Base-by-base conservation (phyloP, 2,888 invertebrate genomes). In the Eristalis intricaria region DNA sequence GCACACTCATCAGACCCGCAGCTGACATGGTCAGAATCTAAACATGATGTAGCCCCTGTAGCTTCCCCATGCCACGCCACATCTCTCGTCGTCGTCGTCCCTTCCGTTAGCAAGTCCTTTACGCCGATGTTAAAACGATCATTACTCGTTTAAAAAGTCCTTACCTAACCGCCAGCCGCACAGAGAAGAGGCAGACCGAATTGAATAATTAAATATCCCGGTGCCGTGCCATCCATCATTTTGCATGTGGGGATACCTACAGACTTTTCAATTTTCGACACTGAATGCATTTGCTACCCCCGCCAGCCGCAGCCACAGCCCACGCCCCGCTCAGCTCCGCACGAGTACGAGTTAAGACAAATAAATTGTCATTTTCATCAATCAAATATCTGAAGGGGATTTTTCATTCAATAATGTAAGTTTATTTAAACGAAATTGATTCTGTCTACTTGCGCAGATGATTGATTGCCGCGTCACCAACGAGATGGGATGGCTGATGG, bases 361-460 rank as follows among this genome's bases (percentile, higher is more conserved):
- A 87, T 84, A 80, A 87, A 87, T 84, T 87, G 87, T 87, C 79
- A 87, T 84, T 87, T 87, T 84, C 87, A 87, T 87, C 87, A 87
- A 87, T 87, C 84, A 87, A 80, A 87, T 76, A 83, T 71, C 66
- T 87, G 86, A 79, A 70, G 83, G 86, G 84, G 69, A 84, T 87
- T 84, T 80, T 84, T 79, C 80, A 80, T 87, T 84, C 79, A 84
- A 87, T 84, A 76, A 76, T 71, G 76, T 84, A 79, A 87, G 87
- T 80, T 77, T 84, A 87, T 80, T 87, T 87, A 84, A 87, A 84
- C 75, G 79, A 87, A 84, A 87, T 84, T 87, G 84, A 84, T 80
- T 87, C 79, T 77, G 80, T 80, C 76, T 84, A 70, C 75, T 83
- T 87, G 71, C 75, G 70, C 71, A 83, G 78, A 79, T 87, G 87